A percentile compares a stretch with the other conserved stretches of the same genome.
These are phyloP conservation scores for Paracanthobrama guichenoti DNA, from an alignment of 2,113 vertebrate species.

Conservation along the genomic window DNA sequence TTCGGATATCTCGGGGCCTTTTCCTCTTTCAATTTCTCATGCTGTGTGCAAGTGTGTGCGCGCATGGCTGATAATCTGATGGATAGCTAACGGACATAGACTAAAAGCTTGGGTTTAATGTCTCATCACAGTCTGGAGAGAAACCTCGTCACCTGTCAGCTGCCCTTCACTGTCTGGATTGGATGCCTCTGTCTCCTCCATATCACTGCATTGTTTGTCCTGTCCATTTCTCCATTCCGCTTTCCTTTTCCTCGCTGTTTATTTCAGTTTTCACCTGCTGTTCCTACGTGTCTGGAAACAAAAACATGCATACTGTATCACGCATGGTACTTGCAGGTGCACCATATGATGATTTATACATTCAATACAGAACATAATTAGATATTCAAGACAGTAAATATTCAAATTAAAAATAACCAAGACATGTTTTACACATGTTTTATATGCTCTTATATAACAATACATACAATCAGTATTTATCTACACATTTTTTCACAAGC, in stretches of 20 bases:
- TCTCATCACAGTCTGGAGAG: background rate
- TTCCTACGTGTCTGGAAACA: background rate
- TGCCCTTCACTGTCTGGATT: background rate
- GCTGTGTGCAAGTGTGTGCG: background rate
- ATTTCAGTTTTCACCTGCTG: background rate
- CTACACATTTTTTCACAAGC: background rate
- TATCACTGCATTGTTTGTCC: background rate
- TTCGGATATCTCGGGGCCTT: background rate
- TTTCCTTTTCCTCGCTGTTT: background rate
- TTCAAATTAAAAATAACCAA: background rate
- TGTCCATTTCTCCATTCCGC: background rate
- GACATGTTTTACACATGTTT: background rate
- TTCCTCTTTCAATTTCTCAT: slow-evolving; percentile 15
- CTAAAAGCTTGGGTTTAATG: slow-evolving; percentile 21
- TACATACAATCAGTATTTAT: background rate
- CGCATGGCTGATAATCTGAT: slow-evolving; percentile 6
- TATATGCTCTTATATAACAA: background rate
- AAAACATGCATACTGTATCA: background rate
- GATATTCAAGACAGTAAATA: background rate
- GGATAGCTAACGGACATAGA: slow-evolving; percentile 20
- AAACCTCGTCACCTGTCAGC: background rate
- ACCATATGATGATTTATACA: background rate
- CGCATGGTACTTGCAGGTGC: background rate
- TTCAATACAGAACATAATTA: background rate
- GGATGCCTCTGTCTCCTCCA: background rate